phyloP scores from a whole-genome alignment of 2,888 invertebrate genomes.

The Acrobasis consociella region DNA sequence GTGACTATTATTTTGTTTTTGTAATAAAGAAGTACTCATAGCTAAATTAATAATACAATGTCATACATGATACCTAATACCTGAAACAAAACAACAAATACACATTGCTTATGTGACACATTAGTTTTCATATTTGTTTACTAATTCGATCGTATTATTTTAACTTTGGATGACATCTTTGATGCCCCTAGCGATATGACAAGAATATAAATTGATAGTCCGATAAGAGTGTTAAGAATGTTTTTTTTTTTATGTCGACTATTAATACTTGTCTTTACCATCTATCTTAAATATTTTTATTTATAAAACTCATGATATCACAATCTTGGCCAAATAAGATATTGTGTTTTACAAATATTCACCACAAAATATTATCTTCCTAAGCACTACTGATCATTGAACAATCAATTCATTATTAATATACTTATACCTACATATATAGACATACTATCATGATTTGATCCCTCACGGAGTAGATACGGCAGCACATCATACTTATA shows the following conservation, averaged over 20 bases:
- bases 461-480: too few relatives aligned
- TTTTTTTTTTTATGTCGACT: background rate
- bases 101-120: background rate
- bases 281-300: background rate
- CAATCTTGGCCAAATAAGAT: too few relatives aligned
- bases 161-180: background rate
- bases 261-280: background rate
- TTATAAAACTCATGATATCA: too few relatives aligned
- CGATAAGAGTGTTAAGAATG: background rate
- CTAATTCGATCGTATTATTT: background rate
- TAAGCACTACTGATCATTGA: too few relatives aligned
- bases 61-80: too few relatives aligned
- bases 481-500: too few relatives aligned
- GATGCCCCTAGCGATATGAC: background rate
- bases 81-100: background rate
- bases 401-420: too few relatives aligned
- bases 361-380: too few relatives aligned
- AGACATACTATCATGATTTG: too few relatives aligned
- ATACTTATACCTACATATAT: too few relatives aligned
- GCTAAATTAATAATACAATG: background rate
- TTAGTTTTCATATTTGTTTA: conserved; percentile 1
- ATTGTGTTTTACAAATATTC: too few relatives aligned
- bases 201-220: background rate
- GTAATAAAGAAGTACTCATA: background rate
- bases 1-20: background rate